Conservation (phyloP, 2,113 vertebrate species). For the Cyprinus carpio region DNA sequence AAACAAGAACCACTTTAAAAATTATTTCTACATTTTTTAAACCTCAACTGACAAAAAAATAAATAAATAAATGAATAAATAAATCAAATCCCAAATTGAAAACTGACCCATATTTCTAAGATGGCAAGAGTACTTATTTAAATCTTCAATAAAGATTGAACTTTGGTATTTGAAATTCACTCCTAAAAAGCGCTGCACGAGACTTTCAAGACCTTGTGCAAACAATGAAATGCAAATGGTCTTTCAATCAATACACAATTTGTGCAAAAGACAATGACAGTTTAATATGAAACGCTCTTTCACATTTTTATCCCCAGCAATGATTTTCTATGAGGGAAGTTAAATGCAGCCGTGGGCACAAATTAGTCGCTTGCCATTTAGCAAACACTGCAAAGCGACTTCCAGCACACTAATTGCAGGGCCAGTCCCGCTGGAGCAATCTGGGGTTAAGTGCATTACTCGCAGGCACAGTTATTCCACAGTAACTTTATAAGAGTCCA, state of each 20-base stretch:
- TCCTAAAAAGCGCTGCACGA: not conserved
- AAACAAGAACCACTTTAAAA: no score
- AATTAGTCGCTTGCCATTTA: conserved; percentile 34
- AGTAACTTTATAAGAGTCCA: not conserved
- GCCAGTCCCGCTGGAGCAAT: conserved; percentile 20
- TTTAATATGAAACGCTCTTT: not conserved
- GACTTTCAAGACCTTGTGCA: not conserved
- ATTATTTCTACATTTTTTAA: no score
- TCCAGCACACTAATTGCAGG: conserved; percentile 22
- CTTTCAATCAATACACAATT: conserved; percentile 6
- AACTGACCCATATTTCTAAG: not conserved
- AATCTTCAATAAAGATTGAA: not conserved
- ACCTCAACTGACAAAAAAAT: no score
- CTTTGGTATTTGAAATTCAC: not conserved
- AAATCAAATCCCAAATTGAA: not conserved
- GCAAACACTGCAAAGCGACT: conserved; percentile 22
- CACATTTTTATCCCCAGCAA: not conserved
- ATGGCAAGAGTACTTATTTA: not conserved
- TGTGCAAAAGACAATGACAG: not conserved
- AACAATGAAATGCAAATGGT: not conserved
- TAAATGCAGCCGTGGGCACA: conserved; percentile 29
- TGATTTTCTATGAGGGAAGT: conserved; percentile 18
- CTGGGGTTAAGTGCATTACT: conserved; percentile 27
- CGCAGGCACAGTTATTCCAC: conserved; percentile 15
- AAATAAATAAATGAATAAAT: no score